Evolutionary conservation across 2,113 vertebrate genomes (phyloP), one percentile per base, ranked within the genome.

Genomic region (Chauna torquata): DNA sequence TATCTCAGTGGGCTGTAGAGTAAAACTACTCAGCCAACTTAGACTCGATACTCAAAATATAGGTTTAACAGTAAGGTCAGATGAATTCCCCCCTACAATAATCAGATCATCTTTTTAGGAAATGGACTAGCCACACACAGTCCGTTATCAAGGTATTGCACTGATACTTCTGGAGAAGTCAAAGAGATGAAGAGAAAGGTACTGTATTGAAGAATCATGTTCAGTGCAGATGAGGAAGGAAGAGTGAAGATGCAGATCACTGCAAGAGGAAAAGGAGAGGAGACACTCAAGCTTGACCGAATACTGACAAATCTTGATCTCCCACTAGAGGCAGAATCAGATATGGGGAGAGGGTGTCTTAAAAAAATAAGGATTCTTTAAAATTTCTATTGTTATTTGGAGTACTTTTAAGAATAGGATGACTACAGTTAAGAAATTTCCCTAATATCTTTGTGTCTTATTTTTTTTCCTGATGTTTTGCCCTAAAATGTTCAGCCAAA

Each of bases 21-120:
- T 9, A 42, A 85, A 90, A 71, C 82, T 10, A 49, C 1, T n/a
- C 30, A 27, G 12, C 24, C n/a, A 61, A 36, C 59, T 81, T 27
- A 74, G 16, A 50, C 15, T 84, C 0, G 0, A 11, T n/a, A 57
- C 4, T 10, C 7, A 66, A 77, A 15, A 38, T 17, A n/a, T 4
- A 65, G 3, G 6, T 13, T n/a, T 72, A 62, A 85, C 32, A 61
- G 18, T 25, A 77, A 55, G 12, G 64, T 32, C 42, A 66, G 64
- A 28, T 86, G 4, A 71, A 38, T 69, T 69, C 0, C 2, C 7
- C 12, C 54, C 28, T 22, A 2, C 30, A 75, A 5, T 32, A 68
- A 64, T 64, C 10, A 90, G 10, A 16, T 82, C 0, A 58, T 55
- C 57, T 92, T 68, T n/a, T 70, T 34, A 49, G 64, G 52, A 78